Percentiles rank a stretch among this genome's conserved stretches.
These are phyloP conservation scores for Euglossa dilemma DNA, from an alignment of 1,140 invertebrate species.

Conservation along the genomic window DNA sequence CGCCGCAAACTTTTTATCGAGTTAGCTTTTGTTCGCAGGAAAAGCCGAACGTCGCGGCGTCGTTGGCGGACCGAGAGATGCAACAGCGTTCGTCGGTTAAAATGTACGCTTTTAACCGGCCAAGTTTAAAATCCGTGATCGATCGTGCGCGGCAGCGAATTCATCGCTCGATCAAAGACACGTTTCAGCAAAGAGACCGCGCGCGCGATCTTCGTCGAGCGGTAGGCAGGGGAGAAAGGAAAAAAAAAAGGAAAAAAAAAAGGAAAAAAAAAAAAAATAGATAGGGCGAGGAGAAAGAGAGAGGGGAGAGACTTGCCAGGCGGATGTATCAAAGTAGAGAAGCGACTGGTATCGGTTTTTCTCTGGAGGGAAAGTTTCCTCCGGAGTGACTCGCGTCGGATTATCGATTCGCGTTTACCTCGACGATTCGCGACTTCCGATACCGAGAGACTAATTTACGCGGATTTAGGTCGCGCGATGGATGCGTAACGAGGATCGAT, in stretches of 20 bases:
- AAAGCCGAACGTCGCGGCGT: not conserved
- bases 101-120: no score
- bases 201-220: not conserved
- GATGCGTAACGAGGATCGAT: not conserved
- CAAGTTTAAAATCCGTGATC: not conserved
- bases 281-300: no score
- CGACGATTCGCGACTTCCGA: conserved; percentile 27
- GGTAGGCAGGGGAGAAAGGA: no score
- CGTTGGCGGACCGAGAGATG: not conserved
- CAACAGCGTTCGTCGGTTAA: not conserved
- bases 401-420: conserved; percentile 44
- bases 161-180: not conserved
- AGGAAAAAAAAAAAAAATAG: not conserved
- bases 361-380: not conserved
- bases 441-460: conserved; percentile 22
- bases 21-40: not conserved
- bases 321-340: not conserved
- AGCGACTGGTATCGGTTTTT: not conserved
- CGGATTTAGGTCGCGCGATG: conserved; percentile 48
- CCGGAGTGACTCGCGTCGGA: not conserved
- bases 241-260: not conserved
- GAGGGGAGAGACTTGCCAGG: not conserved
- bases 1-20: not conserved
- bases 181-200: not conserved
- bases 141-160: not conserved